phyloP scores from a whole-genome alignment of 2,888 invertebrate species.

The Dicyrtomina minuta region DNA sequence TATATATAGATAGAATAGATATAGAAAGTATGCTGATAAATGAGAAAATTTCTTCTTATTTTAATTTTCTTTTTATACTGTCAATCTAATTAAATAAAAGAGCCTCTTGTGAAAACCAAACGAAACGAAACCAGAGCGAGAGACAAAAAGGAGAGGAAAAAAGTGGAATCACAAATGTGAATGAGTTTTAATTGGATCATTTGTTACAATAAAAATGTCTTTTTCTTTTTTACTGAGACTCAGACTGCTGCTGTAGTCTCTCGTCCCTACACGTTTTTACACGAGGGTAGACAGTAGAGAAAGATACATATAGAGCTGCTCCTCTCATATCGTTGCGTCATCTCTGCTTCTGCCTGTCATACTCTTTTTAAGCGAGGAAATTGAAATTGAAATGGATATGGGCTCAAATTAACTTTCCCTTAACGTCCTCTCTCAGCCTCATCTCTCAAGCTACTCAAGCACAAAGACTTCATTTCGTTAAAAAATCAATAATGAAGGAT shows the following conservation, averaged over 20 bases:
- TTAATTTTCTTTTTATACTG: constrained; percentile 11
- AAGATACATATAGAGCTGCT: not conserved
- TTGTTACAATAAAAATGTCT: constrained; percentile 15
- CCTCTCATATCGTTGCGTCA: not conserved
- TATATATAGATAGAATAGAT: too few species aligned
- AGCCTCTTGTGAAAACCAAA: not conserved
- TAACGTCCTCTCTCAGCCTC: not conserved
- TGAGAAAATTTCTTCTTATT: constrained; percentile 17
- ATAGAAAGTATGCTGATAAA: too few species aligned
- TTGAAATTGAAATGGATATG: too few species aligned
- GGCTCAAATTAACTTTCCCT: too few species aligned
- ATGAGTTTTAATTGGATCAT: constrained; percentile 18
- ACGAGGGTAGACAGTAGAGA: not conserved
- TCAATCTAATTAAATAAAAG: not conserved
- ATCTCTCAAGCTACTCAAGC: not conserved
- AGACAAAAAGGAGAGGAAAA: too few species aligned
- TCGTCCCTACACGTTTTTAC: too few species aligned
- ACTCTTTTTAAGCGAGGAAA: too few species aligned
- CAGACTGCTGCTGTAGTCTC: too few species aligned
- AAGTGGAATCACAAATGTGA: not conserved
- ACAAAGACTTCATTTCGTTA: too few species aligned
- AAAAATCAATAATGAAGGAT: too few species aligned
- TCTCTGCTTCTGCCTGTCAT: not conserved
- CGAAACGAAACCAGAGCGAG: too few species aligned
- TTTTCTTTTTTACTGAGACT: not conserved